Conservation (phyloP, 2,797 vertebrate species). For the Typhlichthys subterraneus region DNA sequence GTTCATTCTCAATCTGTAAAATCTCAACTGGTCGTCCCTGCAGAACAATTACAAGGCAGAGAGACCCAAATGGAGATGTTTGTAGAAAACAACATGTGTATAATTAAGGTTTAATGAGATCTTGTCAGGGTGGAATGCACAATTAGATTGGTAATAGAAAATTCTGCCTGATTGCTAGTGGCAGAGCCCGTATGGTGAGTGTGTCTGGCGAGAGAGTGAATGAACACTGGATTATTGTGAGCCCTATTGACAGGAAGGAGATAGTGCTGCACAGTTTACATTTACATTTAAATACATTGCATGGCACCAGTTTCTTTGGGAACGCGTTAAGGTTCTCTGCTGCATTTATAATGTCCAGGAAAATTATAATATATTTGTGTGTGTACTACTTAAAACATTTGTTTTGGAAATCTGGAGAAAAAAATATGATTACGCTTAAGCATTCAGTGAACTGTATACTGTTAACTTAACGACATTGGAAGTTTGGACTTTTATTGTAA, state of each 20-base stretch:
- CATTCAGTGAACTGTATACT: too few relatives aligned
- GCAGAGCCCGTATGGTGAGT: constrained; percentile 70
- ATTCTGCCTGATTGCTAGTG: constrained; percentile 80
- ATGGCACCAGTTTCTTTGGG: constrained; percentile 40
- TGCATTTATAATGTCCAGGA: too few relatives aligned
- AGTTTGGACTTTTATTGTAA: too few relatives aligned
- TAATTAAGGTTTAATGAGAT: constrained; percentile 99
- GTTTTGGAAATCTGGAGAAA: too few relatives aligned
- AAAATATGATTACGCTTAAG: too few relatives aligned
- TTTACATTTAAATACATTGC: constrained; percentile 74
- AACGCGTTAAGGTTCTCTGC: neutral
- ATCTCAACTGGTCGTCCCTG: constrained; percentile 82
- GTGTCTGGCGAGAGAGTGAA: constrained; percentile 66
- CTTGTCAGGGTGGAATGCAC: constrained; percentile 99
- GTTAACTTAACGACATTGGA: too few relatives aligned
- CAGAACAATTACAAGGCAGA: constrained; percentile 92
- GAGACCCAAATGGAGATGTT: constrained; percentile 99
- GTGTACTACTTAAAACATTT: too few relatives aligned
- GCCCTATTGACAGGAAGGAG: constrained; percentile 60
- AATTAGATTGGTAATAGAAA: constrained; percentile 92
- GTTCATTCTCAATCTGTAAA: constrained; percentile 53
- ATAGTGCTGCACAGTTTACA: constrained; percentile 52
- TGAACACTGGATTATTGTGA: constrained; percentile 68
- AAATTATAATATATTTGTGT: too few relatives aligned
- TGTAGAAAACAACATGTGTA: constrained; percentile 99